Percentiles rank a stretch among this genome's conserved stretches.
phyloP scores from a whole-genome alignment of 2,888 invertebrate genomes.

The Eristalis tenax region DNA sequence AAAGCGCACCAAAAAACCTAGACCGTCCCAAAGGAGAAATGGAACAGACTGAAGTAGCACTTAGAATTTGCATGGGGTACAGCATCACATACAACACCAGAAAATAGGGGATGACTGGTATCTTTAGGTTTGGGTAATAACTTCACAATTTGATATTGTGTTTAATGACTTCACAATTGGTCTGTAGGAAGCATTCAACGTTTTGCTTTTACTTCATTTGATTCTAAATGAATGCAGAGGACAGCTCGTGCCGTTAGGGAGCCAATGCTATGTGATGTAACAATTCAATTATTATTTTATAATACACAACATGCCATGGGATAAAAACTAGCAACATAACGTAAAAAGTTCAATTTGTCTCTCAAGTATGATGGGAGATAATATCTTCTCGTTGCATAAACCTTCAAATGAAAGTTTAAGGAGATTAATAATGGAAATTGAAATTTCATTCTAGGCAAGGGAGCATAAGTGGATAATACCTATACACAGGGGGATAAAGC shows the following conservation, averaged over 20 bases:
- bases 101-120: not conserved
- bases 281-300: slow-evolving; percentile 17
- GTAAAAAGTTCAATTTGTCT: not conserved
- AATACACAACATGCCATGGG: not conserved
- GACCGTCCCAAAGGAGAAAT: not conserved
- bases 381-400: not conserved
- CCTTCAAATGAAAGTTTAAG: not conserved
- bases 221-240: not conserved
- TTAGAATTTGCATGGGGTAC: not conserved
- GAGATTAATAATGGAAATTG: slow-evolving; percentile 15
- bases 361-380: not conserved
- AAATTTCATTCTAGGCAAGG: slow-evolving; percentile 7
- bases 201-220: slow-evolving; percentile 15
- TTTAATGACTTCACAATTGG: slow-evolving; percentile 14
- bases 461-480: not conserved
- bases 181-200: not conserved
- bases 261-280: not conserved
- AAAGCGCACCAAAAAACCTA: not conserved
- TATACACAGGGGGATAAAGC: not conserved
- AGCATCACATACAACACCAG: not conserved
- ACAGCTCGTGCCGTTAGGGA: not conserved
- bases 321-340: not conserved
- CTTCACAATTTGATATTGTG: slow-evolving; percentile 20
- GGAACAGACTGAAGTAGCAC: not conserved
- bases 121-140: slow-evolving; percentile 16